Evolutionary conservation across 2,113 vertebrate genomes (phyloP).

Genomic region (Hyaena hyaena): DNA sequence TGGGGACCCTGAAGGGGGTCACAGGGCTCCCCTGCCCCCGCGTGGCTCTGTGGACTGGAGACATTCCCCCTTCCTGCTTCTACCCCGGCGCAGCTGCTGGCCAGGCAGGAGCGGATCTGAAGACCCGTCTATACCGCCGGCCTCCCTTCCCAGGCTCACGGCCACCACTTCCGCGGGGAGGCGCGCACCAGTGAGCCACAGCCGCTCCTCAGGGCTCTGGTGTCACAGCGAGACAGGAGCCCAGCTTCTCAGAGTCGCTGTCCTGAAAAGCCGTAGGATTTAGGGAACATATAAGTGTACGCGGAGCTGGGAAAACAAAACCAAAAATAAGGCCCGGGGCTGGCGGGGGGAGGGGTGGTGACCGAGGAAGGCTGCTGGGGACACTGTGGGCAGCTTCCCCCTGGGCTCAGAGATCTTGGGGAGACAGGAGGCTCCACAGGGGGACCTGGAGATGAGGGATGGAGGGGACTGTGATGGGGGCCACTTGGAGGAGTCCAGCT

Average conservation of each 20-base stretch:
- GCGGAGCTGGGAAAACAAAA: not conserved
- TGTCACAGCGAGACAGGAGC: not conserved
- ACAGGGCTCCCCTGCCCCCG: not conserved
- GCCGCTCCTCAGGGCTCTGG: not conserved
- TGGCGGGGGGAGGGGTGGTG: rapidly evolving
- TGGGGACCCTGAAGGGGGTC: not conserved
- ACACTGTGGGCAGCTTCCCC: rapidly evolving
- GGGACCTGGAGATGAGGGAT: not conserved
- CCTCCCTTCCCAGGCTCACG: rapidly evolving
- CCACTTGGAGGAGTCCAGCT: not conserved
- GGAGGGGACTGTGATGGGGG: too few species aligned
- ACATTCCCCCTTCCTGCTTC: not conserved
- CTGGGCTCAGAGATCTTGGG: not conserved
- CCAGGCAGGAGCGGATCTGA: not conserved
- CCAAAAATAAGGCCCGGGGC: not conserved
- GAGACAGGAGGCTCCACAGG: not conserved
- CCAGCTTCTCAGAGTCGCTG: not conserved
- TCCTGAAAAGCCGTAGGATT: not conserved
- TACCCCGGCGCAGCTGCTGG: rapidly evolving
- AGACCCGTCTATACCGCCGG: rapidly evolving
- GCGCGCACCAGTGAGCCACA: rapidly evolving
- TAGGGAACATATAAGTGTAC: not conserved
- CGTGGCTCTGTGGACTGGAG: rapidly evolving
- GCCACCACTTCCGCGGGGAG: not conserved
- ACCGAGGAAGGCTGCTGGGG: rapidly evolving